phyloP scores from a whole-genome alignment of 2,113 vertebrate species.

The Chionomys nivalis region DNA sequence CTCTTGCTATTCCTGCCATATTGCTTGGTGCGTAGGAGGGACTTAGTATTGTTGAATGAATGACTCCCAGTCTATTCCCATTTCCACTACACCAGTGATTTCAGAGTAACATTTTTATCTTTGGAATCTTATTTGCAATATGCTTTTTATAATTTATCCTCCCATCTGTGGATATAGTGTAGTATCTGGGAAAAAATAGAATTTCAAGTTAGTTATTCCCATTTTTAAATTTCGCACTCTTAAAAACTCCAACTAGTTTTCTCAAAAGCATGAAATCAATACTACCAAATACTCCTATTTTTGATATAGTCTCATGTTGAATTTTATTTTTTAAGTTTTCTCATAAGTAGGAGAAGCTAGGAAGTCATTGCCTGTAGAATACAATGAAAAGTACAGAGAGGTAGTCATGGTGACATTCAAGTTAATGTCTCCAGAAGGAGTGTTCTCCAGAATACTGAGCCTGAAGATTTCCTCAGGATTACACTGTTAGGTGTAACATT shows the following conservation, averaged over 20 bases:
- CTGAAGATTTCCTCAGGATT: not conserved
- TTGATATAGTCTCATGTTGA: constrained; percentile 44
- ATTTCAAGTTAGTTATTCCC: constrained; percentile 68
- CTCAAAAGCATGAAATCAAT: constrained; percentile 34
- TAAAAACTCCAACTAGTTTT: not conserved
- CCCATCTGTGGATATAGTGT: constrained; percentile 65
- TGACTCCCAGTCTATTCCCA: constrained; percentile 4
- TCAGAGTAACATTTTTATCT: constrained; percentile 67
- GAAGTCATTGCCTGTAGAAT: constrained; percentile 13
- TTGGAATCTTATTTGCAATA: constrained; percentile 64
- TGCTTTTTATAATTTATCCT: constrained; percentile 66
- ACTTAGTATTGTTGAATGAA: constrained; percentile 64
- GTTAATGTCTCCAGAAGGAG: not conserved
- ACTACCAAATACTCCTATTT: constrained; percentile 62
- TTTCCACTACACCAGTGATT: constrained; percentile 52
- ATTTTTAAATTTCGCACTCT: constrained; percentile 71
- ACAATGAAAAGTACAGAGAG: constrained; percentile 21
- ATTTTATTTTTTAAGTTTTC: constrained; percentile 56
- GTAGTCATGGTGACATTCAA: not conserved
- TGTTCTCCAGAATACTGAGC: not conserved
- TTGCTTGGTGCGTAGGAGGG: not conserved
- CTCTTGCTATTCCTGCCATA: not conserved
- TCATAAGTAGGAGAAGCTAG: constrained; percentile 43
- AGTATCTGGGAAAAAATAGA: constrained; percentile 56
- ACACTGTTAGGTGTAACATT: constrained; percentile 4